Evolutionary conservation across 92 coral and sea anemone genomes (phyloP).

Genomic region (Palythoa heliodiscus): DNA sequence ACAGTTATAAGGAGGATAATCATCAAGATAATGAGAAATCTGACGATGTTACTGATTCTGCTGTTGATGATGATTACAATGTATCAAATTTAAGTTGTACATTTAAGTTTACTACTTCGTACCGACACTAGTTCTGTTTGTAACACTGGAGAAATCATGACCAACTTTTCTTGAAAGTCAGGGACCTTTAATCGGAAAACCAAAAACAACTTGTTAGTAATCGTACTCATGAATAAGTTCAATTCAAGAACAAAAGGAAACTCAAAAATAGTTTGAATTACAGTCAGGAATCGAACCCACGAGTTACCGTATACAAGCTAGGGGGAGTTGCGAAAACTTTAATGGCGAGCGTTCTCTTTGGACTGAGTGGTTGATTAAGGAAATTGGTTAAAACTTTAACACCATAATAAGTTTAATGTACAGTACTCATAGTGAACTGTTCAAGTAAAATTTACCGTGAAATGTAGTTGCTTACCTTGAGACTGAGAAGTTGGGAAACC

Average conservation of each 20-base stretch:
- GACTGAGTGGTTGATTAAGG: too few relatives aligned
- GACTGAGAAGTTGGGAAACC: constrained; percentile 75
- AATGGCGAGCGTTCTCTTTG: too few relatives aligned
- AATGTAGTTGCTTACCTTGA: constrained; percentile 63
- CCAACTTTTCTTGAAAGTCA: constrained; percentile 23
- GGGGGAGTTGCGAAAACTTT: too few relatives aligned
- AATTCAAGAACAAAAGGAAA: not conserved
- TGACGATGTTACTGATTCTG: not conserved
- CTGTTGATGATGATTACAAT: not conserved
- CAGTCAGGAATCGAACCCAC: too few relatives aligned
- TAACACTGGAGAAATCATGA: not conserved
- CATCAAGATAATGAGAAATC: not conserved
- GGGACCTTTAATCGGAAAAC: constrained; percentile 15
- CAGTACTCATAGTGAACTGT: not conserved
- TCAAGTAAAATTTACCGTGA: too few relatives aligned
- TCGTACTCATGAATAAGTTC: not conserved
- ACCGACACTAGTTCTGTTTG: constrained; percentile 28
- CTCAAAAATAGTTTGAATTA: too few relatives aligned
- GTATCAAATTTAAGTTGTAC: not conserved
- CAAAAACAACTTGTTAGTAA: not conserved
- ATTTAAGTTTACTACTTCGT: not conserved
- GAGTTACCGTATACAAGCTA: too few relatives aligned
- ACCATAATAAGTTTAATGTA: too few relatives aligned
- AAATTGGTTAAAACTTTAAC: too few relatives aligned
- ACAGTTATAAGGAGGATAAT: too few relatives aligned